Evolutionary conservation across 2,113 vertebrate genomes (phyloP).

Genomic region (Neodontobutis hainanensis): DNA sequence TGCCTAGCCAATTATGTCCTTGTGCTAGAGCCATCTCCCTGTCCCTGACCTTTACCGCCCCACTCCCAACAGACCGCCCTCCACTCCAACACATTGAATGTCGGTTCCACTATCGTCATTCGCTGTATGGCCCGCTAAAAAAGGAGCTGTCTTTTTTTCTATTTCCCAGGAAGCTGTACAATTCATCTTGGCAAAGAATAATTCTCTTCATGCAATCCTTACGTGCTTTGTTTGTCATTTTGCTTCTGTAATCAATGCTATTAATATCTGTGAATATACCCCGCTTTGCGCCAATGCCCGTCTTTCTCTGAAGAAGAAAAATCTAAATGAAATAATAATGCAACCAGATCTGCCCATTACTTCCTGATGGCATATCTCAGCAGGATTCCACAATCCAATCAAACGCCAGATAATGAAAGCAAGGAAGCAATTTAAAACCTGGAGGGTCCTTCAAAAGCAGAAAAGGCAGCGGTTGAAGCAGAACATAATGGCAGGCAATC

Average conservation of each 20-base stretch:
- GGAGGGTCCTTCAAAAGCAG: slow-evolving; percentile 39
- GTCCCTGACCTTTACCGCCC: slow-evolving; percentile 69
- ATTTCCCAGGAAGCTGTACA: background rate
- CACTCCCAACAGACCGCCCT: slow-evolving; percentile 56
- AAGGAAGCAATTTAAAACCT: slow-evolving; percentile 62
- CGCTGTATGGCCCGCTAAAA: slow-evolving; percentile 13
- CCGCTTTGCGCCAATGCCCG: slow-evolving; percentile 4
- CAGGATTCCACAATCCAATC: slow-evolving; percentile 68
- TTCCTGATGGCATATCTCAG: slow-evolving; percentile 56
- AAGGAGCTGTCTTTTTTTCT: background rate
- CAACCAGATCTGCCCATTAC: slow-evolving; percentile 51
- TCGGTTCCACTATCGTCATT: slow-evolving; percentile 45
- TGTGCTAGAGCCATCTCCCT: slow-evolving; percentile 58
- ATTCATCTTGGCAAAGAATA: background rate
- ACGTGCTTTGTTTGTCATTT: slow-evolving; percentile 1
- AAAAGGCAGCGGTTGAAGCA: slow-evolving; percentile 39
- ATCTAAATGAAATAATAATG: slow-evolving; percentile 50
- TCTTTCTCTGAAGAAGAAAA: slow-evolving; percentile 20
- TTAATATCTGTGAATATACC: slow-evolving; percentile 33
- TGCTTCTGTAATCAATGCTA: slow-evolving; percentile 22
- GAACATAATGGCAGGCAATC: slow-evolving; percentile 42
- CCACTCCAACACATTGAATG: slow-evolving; percentile 48
- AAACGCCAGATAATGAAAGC: slow-evolving; percentile 65
- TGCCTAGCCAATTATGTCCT: slow-evolving; percentile 69
- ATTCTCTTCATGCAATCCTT: background rate